phyloP scores from a whole-genome alignment of 1,140 invertebrate species.

The Glossosoma conforme region DNA sequence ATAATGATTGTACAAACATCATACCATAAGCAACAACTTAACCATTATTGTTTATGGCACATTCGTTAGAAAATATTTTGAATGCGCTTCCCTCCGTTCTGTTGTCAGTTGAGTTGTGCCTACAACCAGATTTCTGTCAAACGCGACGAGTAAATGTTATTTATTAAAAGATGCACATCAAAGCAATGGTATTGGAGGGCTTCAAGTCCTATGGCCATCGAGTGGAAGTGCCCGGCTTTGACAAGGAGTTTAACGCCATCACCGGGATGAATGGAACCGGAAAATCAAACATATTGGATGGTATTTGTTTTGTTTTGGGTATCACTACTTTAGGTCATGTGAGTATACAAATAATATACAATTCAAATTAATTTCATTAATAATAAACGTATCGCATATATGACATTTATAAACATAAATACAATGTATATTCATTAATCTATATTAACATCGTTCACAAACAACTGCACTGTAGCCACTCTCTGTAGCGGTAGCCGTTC shows the following conservation, averaged over 20 bases:
- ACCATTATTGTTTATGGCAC: no score
- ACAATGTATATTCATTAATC: no score
- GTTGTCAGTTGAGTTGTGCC: conserved; percentile 5
- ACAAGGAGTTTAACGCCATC: conserved; percentile 95
- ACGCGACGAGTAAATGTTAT: conserved; percentile 9
- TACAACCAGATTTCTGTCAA: no score
- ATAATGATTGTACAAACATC: no score
- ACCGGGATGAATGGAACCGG: conserved; percentile 98
- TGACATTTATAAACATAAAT: no score
- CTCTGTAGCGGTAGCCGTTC: no score
- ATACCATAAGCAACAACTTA: no score
- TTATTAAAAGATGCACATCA: conserved; percentile 78
- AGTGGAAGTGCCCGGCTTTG: conserved; percentile 92
- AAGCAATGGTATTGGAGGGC: conserved; percentile 90
- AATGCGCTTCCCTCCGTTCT: conserved; percentile 7
- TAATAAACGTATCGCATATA: no score
- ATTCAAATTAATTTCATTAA: not conserved
- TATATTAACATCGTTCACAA: no score
- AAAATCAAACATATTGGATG: conserved; percentile 98
- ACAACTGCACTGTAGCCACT: no score
- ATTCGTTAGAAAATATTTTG: not conserved
- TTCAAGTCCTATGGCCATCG: conserved; percentile 97
- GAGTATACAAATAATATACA: conserved; percentile 38
- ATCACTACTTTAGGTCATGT: conserved; percentile 92
- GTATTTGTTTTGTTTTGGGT: conserved; percentile 96